Evolutionary conservation across 2,797 vertebrate genomes (phyloP).

Genomic region (Poliocrania exsul): DNA sequence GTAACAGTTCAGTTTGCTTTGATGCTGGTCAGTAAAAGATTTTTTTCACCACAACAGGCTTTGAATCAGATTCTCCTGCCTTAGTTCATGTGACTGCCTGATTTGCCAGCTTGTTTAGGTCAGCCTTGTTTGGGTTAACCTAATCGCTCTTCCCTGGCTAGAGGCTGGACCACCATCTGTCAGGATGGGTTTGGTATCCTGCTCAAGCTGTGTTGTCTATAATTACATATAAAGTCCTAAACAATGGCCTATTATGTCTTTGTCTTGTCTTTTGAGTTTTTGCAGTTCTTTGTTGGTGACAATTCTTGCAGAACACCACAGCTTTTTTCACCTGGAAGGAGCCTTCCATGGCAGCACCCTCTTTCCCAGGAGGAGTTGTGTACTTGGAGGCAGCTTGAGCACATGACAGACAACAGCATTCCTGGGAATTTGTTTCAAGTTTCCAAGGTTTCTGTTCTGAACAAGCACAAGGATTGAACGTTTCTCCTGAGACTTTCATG

Average conservation of each 20-base stretch:
- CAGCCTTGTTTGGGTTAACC: background rate
- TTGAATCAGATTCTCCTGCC: background rate
- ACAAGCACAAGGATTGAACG: background rate
- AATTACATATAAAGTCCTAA: background rate
- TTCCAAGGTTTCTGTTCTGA: constrained; percentile 39
- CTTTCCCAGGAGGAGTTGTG: background rate
- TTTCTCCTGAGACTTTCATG: background rate
- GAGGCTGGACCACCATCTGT: background rate
- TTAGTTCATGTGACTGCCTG: background rate
- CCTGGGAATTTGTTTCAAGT: constrained; percentile 2
- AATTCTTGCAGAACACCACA: background rate
- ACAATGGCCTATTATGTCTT: background rate
- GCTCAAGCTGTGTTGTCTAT: background rate
- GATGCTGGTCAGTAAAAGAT: background rate
- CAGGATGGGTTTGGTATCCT: background rate
- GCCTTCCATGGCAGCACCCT: background rate
- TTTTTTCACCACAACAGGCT: background rate
- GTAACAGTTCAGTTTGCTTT: background rate
- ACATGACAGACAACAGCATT: background rate
- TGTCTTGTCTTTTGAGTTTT: background rate
- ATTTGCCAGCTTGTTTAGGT: background rate
- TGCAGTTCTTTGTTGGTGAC: background rate
- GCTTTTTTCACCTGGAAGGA: constrained; percentile 9
- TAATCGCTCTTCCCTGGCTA: background rate
- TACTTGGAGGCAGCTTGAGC: background rate